Conservation (phyloP, 2,113 vertebrate species). For the Phoxinus phoxinus region DNA sequence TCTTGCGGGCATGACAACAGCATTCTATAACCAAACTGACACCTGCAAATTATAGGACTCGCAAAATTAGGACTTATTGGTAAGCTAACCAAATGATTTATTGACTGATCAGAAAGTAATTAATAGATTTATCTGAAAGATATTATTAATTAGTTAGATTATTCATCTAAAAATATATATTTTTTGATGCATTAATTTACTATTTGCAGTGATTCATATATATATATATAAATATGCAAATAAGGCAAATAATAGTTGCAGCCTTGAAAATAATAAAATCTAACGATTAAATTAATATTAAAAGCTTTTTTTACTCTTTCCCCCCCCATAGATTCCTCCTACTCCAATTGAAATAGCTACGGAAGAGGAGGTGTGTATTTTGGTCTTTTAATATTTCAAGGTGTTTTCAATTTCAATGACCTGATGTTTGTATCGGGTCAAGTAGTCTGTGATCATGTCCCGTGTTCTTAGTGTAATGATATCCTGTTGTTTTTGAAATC, state of each 20-base stretch:
- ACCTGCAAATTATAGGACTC: too few relatives aligned
- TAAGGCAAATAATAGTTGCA: background rate
- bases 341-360: conserved; percentile 88
- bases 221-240: background rate
- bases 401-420: background rate
- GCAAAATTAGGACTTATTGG: background rate
- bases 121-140: background rate
- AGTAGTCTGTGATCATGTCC: background rate
- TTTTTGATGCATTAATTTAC: background rate
- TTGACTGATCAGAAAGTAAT: background rate
- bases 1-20: too few relatives aligned
- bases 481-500: conserved; percentile 24
- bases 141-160: background rate
- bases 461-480: background rate
- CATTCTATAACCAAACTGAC: too few relatives aligned
- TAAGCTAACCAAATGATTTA: background rate
- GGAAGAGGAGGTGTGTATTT: conserved; percentile 87
- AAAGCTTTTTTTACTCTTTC: background rate
- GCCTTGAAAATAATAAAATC: background rate
- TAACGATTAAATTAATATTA: background rate
- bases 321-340: conserved; percentile 81
- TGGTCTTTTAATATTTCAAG: background rate
- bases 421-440: background rate
- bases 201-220: too few relatives aligned
- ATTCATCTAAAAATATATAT: background rate